phyloP scores from a whole-genome alignment of 2,888 invertebrate species.

The Nesidiocoris tenuis region DNA sequence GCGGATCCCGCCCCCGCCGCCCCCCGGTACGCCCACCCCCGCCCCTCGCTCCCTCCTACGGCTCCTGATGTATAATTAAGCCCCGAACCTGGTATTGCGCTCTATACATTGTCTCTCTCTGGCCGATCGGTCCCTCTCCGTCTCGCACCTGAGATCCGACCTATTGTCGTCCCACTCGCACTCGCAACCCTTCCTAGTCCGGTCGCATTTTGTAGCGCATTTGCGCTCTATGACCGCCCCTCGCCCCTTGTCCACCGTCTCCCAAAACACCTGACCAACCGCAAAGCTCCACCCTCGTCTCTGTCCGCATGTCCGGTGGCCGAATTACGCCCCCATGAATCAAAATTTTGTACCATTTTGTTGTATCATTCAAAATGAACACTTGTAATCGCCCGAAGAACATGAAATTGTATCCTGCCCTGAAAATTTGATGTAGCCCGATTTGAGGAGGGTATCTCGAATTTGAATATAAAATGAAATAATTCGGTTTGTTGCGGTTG shows the following conservation, averaged over 20 bases:
- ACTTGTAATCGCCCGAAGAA: not conserved
- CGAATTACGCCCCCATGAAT: not conserved
- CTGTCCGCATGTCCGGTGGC: not conserved
- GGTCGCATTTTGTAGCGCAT: slow-evolving; percentile 24
- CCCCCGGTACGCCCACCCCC: slow-evolving; percentile 33
- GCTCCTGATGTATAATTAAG: slow-evolving; percentile 44
- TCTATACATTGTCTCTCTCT: slow-evolving; percentile 47
- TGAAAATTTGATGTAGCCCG: too few species aligned
- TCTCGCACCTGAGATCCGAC: slow-evolving; percentile 39
- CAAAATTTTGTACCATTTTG: not conserved
- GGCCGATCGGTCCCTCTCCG: slow-evolving; percentile 35
- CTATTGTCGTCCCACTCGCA: not conserved
- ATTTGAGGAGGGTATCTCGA: too few species aligned
- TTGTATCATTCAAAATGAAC: not conserved
- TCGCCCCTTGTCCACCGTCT: slow-evolving; percentile 7
- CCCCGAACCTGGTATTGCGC: slow-evolving; percentile 47
- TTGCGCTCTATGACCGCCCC: slow-evolving; percentile 29
- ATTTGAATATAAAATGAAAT: too few species aligned
- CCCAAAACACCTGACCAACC: slow-evolving; percentile 44
- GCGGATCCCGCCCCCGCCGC: slow-evolving; percentile 30
- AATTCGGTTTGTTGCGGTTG: too few species aligned
- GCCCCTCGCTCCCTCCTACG: slow-evolving; percentile 11
- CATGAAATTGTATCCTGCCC: too few species aligned
- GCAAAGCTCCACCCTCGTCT: slow-evolving; percentile 15
- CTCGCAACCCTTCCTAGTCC: slow-evolving; percentile 11